These are phyloP conservation scores for Amazona vittata DNA, from an alignment of 2,113 vertebrate genomes.

Conservation along the genomic window DNA sequence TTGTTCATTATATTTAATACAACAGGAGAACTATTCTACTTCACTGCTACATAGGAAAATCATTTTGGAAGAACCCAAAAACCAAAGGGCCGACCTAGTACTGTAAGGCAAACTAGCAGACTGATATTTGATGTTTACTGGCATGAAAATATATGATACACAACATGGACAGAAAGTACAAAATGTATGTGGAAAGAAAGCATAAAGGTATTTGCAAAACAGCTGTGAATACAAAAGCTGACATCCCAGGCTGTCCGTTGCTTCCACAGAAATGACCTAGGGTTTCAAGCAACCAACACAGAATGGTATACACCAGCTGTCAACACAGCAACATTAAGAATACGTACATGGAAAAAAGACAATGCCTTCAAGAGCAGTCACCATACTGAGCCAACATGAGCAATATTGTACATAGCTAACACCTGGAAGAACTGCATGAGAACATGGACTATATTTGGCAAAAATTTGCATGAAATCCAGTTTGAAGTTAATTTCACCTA, in stretches of 20 bases:
- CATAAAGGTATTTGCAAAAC: neutral
- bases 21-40: neutral
- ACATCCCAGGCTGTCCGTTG: neutral
- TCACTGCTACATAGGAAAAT: neutral
- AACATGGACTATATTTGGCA: neutral
- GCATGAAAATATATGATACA: neutral
- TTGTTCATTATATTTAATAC: neutral
- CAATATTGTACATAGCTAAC: neutral
- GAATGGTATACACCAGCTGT: neutral
- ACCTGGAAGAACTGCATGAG: neutral
- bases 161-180: neutral
- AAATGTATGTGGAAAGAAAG: neutral
- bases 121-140: neutral
- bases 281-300: neutral
- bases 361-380: neutral
- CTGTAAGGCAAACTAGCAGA: neutral
- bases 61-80: neutral
- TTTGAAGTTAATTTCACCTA: neutral
- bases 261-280: neutral
- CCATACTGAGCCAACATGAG: neutral
- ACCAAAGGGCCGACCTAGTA: neutral
- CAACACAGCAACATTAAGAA: neutral
- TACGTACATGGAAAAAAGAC: neutral
- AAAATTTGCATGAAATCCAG: neutral
- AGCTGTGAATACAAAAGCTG: neutral